Evolutionary conservation across 2,797 vertebrate genomes (phyloP).

Genomic region (Alectoris magna): DNA sequence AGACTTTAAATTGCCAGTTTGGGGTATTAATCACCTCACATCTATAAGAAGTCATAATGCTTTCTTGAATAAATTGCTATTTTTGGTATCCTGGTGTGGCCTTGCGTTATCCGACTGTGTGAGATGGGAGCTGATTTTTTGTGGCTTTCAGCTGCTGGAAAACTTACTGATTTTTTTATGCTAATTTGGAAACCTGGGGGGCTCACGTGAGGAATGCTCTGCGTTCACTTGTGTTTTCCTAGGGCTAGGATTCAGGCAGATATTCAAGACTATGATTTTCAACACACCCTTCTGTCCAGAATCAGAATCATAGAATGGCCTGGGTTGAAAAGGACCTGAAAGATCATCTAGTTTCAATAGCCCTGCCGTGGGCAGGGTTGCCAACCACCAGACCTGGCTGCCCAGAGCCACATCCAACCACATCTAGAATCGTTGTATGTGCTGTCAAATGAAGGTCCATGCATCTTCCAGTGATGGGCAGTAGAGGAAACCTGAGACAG

Average conservation of each 20-base stretch:
- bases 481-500: not conserved
- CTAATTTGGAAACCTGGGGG: not conserved
- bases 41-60: not conserved
- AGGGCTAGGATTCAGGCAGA: not conserved
- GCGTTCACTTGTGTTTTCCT: not conserved
- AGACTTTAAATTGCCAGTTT: not conserved
- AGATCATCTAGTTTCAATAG: too few species aligned
- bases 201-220: not conserved
- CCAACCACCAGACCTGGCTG: too few species aligned
- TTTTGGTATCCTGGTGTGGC: not conserved
- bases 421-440: not conserved
- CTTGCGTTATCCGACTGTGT: not conserved
- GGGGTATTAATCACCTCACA: not conserved
- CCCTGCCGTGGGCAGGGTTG: too few species aligned
- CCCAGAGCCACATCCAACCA: too few species aligned
- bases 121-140: not conserved
- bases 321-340: too few species aligned
- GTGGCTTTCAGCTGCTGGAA: not conserved
- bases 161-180: not conserved
- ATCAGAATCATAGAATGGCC: too few species aligned
- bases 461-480: not conserved
- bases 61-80: not conserved
- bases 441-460: not conserved
- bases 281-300: not conserved
- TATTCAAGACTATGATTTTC: not conserved